These are phyloP conservation scores for Gymnogyps californianus DNA, from an alignment of 2,113 vertebrate species.

Conservation along the genomic window DNA sequence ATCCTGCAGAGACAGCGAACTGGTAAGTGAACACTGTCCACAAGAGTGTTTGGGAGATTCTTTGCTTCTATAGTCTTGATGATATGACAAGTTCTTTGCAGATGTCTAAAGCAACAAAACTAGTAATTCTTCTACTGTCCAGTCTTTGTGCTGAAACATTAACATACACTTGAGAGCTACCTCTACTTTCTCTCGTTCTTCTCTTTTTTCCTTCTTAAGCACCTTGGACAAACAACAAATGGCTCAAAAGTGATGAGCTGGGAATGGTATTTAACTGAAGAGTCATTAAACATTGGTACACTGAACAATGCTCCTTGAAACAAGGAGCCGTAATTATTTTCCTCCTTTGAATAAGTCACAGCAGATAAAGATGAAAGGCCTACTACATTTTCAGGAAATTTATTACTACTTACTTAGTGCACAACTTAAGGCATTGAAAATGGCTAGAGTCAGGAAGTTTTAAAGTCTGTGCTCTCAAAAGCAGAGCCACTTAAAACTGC, in stretches of 20 bases:
- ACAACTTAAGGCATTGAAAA: conserved; percentile 30
- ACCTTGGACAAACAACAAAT: neutral
- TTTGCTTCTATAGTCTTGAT: neutral
- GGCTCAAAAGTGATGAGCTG: neutral
- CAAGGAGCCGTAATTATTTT: neutral
- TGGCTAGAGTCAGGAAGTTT: conserved; percentile 38
- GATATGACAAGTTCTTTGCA: neutral
- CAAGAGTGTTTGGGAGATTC: neutral
- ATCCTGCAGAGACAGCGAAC: neutral
- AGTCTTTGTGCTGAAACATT: neutral
- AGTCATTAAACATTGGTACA: neutral
- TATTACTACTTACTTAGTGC: neutral
- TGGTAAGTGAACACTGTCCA: neutral
- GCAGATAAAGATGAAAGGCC: conserved; percentile 34
- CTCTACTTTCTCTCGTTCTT: neutral
- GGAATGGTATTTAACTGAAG: neutral
- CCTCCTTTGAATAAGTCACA: conserved; percentile 5
- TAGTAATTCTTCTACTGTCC: neutral
- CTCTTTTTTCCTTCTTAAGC: neutral
- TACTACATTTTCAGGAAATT: conserved; percentile 4
- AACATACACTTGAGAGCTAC: neutral
- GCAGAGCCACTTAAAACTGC: neutral
- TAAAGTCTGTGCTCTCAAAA: neutral
- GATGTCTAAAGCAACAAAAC: neutral
- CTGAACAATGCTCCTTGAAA: conserved; percentile 17